phyloP scores from a whole-genome alignment of 2,113 vertebrate genomes.

The Platanista minor region DNA sequence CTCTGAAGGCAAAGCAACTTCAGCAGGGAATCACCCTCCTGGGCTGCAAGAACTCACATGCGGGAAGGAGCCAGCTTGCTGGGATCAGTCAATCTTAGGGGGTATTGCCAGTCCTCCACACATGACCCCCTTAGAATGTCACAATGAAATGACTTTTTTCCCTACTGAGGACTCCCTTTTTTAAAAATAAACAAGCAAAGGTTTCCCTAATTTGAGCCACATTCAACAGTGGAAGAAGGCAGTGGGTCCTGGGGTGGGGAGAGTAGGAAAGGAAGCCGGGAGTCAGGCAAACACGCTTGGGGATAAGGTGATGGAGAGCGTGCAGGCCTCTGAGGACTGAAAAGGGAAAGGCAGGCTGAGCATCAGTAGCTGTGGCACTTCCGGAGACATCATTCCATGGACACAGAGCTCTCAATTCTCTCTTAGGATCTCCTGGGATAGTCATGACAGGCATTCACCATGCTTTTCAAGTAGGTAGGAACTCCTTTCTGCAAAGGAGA shows the following conservation, averaged over 20 bases:
- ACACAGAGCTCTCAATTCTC: background rate
- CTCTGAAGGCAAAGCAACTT: background rate
- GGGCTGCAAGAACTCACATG: background rate
- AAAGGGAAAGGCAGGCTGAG: background rate
- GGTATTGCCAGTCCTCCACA: background rate
- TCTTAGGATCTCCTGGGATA: slow-evolving; percentile 76
- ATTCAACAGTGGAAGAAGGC: background rate
- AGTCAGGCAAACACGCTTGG: background rate
- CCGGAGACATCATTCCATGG: background rate
- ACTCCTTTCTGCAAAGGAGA: slow-evolving; percentile 86
- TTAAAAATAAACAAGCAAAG: background rate
- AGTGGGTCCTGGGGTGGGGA: too few species aligned
- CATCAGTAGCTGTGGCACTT: background rate
- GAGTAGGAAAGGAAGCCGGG: background rate
- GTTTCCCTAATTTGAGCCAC: background rate
- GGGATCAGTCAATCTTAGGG: background rate
- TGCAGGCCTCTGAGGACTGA: background rate
- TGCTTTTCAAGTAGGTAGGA: slow-evolving; percentile 87
- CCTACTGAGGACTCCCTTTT: background rate
- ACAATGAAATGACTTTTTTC: background rate
- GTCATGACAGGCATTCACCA: slow-evolving; percentile 86
- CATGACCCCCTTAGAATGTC: background rate
- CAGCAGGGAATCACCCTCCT: background rate
- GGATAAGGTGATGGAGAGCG: rapidly evolving
- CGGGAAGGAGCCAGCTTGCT: background rate